Conservation (phyloP, 2,797 vertebrate species). For the Phalloptychus januarius region DNA sequence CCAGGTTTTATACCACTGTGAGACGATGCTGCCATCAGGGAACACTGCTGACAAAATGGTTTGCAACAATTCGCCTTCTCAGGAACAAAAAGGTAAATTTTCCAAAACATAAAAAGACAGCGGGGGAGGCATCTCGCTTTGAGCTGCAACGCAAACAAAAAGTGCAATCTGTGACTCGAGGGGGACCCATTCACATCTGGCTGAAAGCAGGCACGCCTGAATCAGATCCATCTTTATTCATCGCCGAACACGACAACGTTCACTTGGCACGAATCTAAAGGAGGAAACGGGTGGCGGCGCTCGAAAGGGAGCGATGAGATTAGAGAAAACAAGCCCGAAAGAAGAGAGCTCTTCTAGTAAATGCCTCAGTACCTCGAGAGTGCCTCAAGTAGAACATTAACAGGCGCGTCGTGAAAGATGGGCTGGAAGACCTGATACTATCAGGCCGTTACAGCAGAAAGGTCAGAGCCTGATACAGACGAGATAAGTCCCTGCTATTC, state of each 20-base stretch:
- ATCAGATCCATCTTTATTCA: constrained; percentile 57
- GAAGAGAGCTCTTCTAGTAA: constrained; percentile 59
- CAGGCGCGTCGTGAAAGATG: constrained; percentile 42
- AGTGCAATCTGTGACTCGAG: constrained; percentile 35
- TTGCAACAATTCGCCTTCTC: background rate
- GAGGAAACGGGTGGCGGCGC: constrained; percentile 44
- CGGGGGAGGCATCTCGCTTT: background rate
- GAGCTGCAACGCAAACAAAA: constrained; percentile 20
- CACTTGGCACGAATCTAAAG: constrained; percentile 44
- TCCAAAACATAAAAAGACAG: background rate
- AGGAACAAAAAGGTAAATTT: constrained; percentile 3
- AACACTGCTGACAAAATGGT: background rate
- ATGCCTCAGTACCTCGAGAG: constrained; percentile 43
- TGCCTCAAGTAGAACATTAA: constrained; percentile 57
- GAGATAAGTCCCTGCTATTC: constrained; percentile 3
- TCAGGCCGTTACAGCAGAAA: constrained; percentile 30
- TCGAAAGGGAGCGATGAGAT: constrained; percentile 40
- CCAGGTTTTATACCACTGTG: background rate
- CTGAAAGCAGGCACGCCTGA: constrained; percentile 35
- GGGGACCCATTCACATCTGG: constrained; percentile 48
- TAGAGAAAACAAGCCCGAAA: constrained; percentile 56
- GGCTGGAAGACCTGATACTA: constrained; percentile 12
- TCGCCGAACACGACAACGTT: constrained; percentile 46
- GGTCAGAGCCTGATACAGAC: constrained; percentile 24
- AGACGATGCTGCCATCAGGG: background rate